Conservation (phyloP, 2,797 vertebrate genomes). For the Myotis daubentonii region DNA sequence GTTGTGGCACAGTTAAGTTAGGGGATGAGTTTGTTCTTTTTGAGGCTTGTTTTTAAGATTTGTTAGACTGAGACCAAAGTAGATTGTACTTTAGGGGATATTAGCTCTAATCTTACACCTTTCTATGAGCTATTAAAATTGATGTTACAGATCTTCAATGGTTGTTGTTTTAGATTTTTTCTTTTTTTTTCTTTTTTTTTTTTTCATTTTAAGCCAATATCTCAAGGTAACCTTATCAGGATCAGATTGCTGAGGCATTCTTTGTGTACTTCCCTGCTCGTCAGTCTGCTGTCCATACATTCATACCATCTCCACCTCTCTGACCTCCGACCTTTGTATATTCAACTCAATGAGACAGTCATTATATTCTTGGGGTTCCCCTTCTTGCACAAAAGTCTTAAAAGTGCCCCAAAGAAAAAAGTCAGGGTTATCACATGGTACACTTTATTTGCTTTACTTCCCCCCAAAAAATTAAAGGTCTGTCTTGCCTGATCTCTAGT, state of each 20-base stretch:
- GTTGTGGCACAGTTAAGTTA: not conserved
- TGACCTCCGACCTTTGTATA: not conserved
- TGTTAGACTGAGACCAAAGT: not conserved
- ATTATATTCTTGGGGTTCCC: not conserved
- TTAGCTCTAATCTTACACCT: not conserved
- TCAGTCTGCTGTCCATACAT: not conserved
- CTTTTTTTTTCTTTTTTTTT: rapidly evolving
- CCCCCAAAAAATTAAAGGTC: not conserved
- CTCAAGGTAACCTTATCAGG: not conserved
- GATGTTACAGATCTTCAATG: not conserved
- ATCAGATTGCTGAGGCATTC: not conserved
- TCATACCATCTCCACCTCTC: not conserved
- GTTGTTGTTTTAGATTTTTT: not conserved
- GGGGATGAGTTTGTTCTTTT: not conserved
- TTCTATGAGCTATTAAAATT: not conserved
- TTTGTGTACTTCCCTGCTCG: not conserved
- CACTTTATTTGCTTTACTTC: not conserved
- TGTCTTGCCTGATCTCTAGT: not conserved
- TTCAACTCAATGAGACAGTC: not conserved
- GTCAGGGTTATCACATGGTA: not conserved
- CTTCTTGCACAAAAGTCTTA: not conserved
- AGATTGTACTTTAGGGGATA: not conserved
- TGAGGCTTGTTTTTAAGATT: not conserved
- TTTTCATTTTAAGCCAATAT: not conserved
- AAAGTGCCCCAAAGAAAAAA: not conserved